phyloP scores from a whole-genome alignment of 2,797 vertebrate genomes.

The Chaunax sp. region DNA sequence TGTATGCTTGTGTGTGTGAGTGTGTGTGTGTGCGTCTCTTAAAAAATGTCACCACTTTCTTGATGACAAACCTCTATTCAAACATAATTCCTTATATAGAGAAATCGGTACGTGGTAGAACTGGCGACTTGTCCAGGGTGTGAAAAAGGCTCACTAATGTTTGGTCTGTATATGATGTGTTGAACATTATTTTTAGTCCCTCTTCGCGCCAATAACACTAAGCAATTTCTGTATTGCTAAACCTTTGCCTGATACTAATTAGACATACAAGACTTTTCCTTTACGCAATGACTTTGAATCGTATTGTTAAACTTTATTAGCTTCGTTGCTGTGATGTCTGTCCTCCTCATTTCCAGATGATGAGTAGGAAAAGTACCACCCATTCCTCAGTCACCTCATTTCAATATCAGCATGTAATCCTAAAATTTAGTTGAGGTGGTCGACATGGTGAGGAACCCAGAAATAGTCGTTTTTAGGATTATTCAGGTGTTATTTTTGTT shows the following conservation, averaged over 20 bases:
- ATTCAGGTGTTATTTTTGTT: slow-evolving; percentile 29
- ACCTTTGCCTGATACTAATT: too few relatives aligned
- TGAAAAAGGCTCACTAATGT: too few relatives aligned
- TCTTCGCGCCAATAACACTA: too few relatives aligned
- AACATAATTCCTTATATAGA: too few relatives aligned
- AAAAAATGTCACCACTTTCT: too few relatives aligned
- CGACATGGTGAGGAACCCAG: not conserved
- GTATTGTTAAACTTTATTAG: not conserved
- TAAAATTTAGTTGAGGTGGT: not conserved
- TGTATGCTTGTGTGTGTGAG: slow-evolving; percentile 14
- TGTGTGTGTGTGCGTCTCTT: not conserved
- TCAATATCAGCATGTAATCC: not conserved
- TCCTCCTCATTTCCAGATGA: not conserved
- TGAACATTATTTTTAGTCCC: not conserved
- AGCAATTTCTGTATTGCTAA: too few relatives aligned
- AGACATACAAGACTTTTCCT: not conserved
- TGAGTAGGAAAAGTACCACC: not conserved
- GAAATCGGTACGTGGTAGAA: too few relatives aligned
- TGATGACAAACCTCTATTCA: too few relatives aligned
- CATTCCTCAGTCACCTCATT: not conserved
- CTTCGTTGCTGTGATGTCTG: not conserved
- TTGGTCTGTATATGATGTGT: not conserved
- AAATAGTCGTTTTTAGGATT: not conserved
- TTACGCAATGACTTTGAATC: not conserved
- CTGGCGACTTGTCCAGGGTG: too few relatives aligned